Base-by-base conservation (phyloP, 2,113 vertebrate species). In the Sylvia atricapilla region DNA sequence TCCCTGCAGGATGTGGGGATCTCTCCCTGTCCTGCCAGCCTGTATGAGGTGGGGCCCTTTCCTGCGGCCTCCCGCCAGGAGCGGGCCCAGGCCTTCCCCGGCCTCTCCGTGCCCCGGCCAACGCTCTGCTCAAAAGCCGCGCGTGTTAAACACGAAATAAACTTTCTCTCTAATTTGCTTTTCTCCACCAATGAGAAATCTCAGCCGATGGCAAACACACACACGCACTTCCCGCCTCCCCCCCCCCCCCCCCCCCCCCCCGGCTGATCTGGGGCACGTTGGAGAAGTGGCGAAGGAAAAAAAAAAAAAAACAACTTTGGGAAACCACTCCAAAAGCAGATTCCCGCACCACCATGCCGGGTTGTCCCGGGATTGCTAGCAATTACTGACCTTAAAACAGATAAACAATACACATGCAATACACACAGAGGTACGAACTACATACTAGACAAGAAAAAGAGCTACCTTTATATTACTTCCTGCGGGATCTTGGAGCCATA, bases 21-120 rank as follows among this genome's bases (percentile, higher is more conserved):
- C 15, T 39, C 28, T 31, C 4, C 19, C 10, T 3, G 2, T 39
- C 23, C 33, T 5, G 0, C 24, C 44, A 35, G 4, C 2, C 33
- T 20, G 33, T 47, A 18, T 23, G 33, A 20, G 13, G 9, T 68
- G 33, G 44, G n/a, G 23, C 23, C 58, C n/a, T 37, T 21, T 46
- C 37, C 23, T 11, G 15, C 23, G 7, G 5, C 28, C 39, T 43
- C 39, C 20, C 39, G 11, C 28, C 39, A 16, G 44, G 41, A 20
- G 33, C 14, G 10, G 5, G 10, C 7, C 39, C 62, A 31, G 62
- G 62, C 39, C 62, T 30, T 13, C 19, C 39, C 18, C 9, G 6
- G 27, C 27, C 19, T 2, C 39, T 43, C 41, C 10, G 14, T 64
- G 41, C 62, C 21, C 28, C 22, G 41, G 13, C 20, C 39, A 15